Percentiles rank a stretch among this genome's conserved stretches.
These are phyloP conservation scores for Tenrec ecaudatus DNA, from an alignment of 2,113 vertebrate species.

Conservation along the genomic window DNA sequence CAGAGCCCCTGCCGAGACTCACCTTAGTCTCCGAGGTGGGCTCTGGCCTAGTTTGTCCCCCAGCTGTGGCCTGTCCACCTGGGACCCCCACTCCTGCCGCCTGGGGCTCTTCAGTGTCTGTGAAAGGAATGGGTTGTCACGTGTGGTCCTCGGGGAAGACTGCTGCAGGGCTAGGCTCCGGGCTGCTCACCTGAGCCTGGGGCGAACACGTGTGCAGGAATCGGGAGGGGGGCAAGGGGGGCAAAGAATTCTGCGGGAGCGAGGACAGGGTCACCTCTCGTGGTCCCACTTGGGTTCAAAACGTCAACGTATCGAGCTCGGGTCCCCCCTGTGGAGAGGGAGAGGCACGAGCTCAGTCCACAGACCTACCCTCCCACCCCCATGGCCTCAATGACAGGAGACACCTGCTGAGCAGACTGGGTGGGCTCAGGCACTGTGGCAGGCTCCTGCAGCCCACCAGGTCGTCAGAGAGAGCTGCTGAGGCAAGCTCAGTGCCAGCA, in stretches of 20 bases:
- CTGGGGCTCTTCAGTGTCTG: slow-evolving; percentile 90
- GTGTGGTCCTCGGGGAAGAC: no score
- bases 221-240: slow-evolving; percentile 95
- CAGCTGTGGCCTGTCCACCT: slow-evolving; percentile 80
- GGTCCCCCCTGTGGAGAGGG: slow-evolving; percentile 83
- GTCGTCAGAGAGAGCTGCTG: no score
- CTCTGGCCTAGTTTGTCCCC: slow-evolving; percentile 85
- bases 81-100: slow-evolving; percentile 87
- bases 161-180: no score
- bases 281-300: slow-evolving; percentile 91
- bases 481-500: no score
- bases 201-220: slow-evolving; percentile 92
- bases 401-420: no score
- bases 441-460: no score
- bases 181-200: slow-evolving; percentile 90
- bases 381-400: no score
- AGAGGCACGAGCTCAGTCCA: background rate
- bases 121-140: background rate
- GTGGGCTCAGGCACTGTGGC: no score
- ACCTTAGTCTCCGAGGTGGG: slow-evolving; percentile 82
- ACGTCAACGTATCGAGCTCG: slow-evolving; percentile 95
- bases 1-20: background rate
- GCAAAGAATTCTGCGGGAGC: slow-evolving; percentile 95
- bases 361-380: no score
- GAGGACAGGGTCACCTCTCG: slow-evolving; percentile 84